Conservation (phyloP, 2,888 invertebrate species). For the Linnaemya tessellans region DNA sequence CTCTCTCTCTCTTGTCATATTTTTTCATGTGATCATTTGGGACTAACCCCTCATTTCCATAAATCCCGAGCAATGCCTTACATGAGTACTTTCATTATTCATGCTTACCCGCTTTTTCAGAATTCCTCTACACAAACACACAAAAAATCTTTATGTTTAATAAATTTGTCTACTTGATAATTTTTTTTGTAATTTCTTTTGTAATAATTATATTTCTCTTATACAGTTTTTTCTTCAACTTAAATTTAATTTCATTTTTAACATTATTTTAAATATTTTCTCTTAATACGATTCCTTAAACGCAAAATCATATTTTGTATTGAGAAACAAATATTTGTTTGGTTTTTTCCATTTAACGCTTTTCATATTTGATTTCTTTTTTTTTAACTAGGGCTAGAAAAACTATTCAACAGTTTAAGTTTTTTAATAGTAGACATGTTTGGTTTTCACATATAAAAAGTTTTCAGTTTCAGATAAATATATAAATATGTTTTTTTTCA, state of each 20-base stretch:
- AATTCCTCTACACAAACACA: neutral
- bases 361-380: conserved; percentile 3
- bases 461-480: conserved; percentile 23
- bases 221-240: conserved; percentile 33
- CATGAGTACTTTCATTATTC: too few relatives aligned
- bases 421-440: conserved; percentile 19
- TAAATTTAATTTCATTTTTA: conserved; percentile 43
- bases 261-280: conserved; percentile 33
- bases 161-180: conserved; percentile 41
- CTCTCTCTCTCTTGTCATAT: too few relatives aligned
- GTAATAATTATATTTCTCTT: conserved; percentile 22
- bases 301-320: conserved; percentile 28
- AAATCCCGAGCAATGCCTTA: too few relatives aligned
- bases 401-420: conserved; percentile 23
- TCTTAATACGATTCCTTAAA: conserved; percentile 23
- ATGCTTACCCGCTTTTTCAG: neutral
- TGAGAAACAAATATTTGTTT: neutral
- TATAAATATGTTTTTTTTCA: neutral
- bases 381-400: conserved; percentile 11
- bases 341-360: conserved; percentile 34
- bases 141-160: neutral
- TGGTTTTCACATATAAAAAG: conserved; percentile 57
- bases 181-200: conserved; percentile 32
- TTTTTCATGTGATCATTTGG: too few relatives aligned
- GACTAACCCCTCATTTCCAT: too few relatives aligned